phyloP scores from a whole-genome alignment of 1,140 invertebrate genomes.

The Ectropis grisescens region DNA sequence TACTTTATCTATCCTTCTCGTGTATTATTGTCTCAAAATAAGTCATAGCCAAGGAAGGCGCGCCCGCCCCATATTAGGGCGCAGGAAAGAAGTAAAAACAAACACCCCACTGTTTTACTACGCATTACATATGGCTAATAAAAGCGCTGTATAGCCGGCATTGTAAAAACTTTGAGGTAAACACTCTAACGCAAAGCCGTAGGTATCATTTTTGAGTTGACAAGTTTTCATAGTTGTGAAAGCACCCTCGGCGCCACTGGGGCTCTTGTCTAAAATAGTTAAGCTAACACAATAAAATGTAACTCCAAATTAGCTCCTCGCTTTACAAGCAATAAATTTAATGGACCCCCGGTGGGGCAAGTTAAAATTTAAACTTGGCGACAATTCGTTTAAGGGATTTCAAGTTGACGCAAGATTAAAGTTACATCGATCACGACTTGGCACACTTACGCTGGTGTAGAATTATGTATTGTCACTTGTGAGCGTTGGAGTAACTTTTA shows the following conservation, averaged over 20 bases:
- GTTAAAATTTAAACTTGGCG: conserved; percentile 48
- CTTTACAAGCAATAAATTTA: conserved; percentile 68
- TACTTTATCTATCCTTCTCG: no score
- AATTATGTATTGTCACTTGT: no score
- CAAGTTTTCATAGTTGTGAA: no score
- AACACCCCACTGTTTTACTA: conserved; percentile 36
- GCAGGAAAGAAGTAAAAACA: conserved; percentile 17
- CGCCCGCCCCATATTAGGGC: conserved; percentile 1
- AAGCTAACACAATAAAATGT: conserved; percentile 63
- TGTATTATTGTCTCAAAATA: no score
- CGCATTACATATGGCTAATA: conserved; percentile 43
- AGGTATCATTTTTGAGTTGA: no score
- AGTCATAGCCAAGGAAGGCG: no score
- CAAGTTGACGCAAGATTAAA: conserved; percentile 10
- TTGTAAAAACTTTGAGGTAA: no score
- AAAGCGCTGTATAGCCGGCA: conserved; percentile 5
- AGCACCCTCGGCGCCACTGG: conserved; percentile 41
- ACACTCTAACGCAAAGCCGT: no score
- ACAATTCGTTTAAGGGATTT: conserved; percentile 34
- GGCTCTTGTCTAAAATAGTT: conserved; percentile 40
- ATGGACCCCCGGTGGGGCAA: conserved; percentile 35
- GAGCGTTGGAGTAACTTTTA: no score
- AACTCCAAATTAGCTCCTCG: conserved; percentile 63
- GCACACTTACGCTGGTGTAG: no score
- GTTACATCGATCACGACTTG: conserved; percentile 5